Conservation (phyloP, 2,113 vertebrate species). For the Oryzias woworae region DNA sequence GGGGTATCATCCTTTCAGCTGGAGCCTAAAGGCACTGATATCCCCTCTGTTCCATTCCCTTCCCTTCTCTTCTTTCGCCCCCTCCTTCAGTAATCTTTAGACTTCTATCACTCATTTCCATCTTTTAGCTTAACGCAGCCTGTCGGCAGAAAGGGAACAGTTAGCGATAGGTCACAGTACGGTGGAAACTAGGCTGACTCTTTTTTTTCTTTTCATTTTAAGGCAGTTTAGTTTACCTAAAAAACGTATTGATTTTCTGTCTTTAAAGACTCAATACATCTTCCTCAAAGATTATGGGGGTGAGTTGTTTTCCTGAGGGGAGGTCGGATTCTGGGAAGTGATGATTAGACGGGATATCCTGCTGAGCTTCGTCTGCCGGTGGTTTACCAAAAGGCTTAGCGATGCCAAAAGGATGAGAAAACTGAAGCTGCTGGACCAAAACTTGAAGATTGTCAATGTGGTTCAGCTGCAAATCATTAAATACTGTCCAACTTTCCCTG, state of each 20-base stretch:
- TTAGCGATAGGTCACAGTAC: slow-evolving; percentile 5
- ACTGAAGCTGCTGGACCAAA: slow-evolving; percentile 7
- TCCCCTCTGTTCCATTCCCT: slow-evolving; percentile 55
- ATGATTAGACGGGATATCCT: slow-evolving; percentile 49
- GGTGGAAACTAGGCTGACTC: not conserved
- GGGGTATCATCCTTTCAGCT: slow-evolving; percentile 63
- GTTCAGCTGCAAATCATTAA: not conserved
- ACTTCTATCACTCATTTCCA: slow-evolving; percentile 55
- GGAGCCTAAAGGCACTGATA: slow-evolving; percentile 51
- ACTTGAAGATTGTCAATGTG: not conserved
- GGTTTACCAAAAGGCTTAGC: slow-evolving; percentile 42
- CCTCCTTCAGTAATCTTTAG: slow-evolving; percentile 52
- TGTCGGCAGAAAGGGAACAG: slow-evolving; percentile 32
- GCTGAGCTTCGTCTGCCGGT: slow-evolving; percentile 32
- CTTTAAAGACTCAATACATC: slow-evolving; percentile 15
- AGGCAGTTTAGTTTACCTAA: not conserved
- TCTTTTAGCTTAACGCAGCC: slow-evolving; percentile 28
- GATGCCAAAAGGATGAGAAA: slow-evolving; percentile 27
- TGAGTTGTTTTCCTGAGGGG: slow-evolving; percentile 34
- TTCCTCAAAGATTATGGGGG: slow-evolving; percentile 37
- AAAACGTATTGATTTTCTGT: slow-evolving; percentile 17
- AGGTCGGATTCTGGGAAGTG: slow-evolving; percentile 37
- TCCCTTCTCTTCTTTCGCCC: slow-evolving; percentile 56
- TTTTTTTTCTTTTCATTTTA: slow-evolving; percentile 5
- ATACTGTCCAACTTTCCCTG: no score